Conservation (phyloP, 2,888 invertebrate species). For the Furcula furcula region DNA sequence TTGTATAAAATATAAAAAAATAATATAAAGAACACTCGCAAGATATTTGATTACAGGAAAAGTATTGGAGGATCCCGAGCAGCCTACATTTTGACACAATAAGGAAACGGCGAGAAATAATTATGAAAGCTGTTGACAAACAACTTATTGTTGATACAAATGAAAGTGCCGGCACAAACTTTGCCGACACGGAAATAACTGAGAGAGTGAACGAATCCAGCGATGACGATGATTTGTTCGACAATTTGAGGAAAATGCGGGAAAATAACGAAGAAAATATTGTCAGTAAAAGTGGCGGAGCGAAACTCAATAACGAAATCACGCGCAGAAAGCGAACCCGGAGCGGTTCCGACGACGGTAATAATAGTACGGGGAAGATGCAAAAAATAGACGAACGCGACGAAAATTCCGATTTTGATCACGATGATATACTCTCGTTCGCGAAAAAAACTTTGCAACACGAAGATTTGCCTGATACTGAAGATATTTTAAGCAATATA, state of each 20-base stretch:
- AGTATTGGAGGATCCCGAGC: slow-evolving; percentile 93
- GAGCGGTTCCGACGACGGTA: slow-evolving; percentile 54
- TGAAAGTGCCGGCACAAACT: slow-evolving; percentile 8
- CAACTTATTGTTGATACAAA: slow-evolving; percentile 56
- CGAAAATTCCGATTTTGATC: slow-evolving; percentile 38
- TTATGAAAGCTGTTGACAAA: slow-evolving; percentile 80
- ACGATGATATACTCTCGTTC: slow-evolving; percentile 67
- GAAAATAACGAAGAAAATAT: slow-evolving; percentile 35
- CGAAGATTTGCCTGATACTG: slow-evolving; percentile 62
- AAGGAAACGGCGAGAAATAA: slow-evolving; percentile 78
- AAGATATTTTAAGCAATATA: slow-evolving; percentile 56
- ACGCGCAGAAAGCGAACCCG: slow-evolving; percentile 55
- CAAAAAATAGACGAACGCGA: slow-evolving; percentile 59
- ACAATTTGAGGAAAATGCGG: slow-evolving; percentile 63
- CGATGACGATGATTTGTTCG: slow-evolving; percentile 68
- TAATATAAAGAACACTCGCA: no score
- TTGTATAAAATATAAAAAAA: no score
- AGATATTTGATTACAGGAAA: slow-evolving; percentile 88
- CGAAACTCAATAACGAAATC: slow-evolving; percentile 17
- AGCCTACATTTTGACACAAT: slow-evolving; percentile 79
- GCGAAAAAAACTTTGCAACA: slow-evolving; percentile 68
- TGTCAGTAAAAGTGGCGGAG: slow-evolving; percentile 22
- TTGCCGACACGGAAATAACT: slow-evolving; percentile 9
- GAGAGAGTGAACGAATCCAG: slow-evolving; percentile 42
- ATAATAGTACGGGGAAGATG: slow-evolving; percentile 52